Evolutionary conservation across 64 coral and sea anemone species (phyloP), one percentile per base, ranked within the genome.

Genomic region (Trachythela sp.): DNA sequence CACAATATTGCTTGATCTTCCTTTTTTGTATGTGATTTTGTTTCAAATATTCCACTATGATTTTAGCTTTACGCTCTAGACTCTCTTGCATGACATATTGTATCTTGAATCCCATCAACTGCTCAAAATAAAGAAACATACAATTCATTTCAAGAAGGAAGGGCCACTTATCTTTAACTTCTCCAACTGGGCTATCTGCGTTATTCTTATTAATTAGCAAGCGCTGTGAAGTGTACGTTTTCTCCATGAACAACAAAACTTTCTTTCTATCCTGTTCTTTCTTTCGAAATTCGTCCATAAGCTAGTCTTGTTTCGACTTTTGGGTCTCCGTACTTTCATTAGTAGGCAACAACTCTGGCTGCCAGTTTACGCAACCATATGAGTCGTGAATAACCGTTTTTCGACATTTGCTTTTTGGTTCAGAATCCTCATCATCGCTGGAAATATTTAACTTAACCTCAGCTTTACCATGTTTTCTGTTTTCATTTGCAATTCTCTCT

Each of bases 21-120:
- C 22, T 64, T 26, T 64, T 64, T 10, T 20, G 15, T 18, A 7
- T 64, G 5, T 6, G 56, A 20, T 64, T 26, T 26, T 64, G 56
- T 64, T 18, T 64, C 56, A 64, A 24, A 35, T 36, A 80, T 15
- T 80, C 20, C 9, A 15, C 8, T 35, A 80, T 80, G 31, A 40
- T 18, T 22, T 37, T 40, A 15, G 75, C 75, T 80, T 80, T 80
- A 10, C 31, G 31, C 34, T 80, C 32, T 15, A 80, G 75, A 35
- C 75, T 80, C 20, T 80, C 9, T 37, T 80, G 31, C 37, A 80
- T 11, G 34, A 80, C 75, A 15, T 80, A n/a, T 22, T 36, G 6
- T 35, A 80, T 9, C 13, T 80, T 80, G 33, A 80, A 80, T 15
- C 75, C 75, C 75, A 80, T 80, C 75, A 80, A 40, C 37, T 80